Evolutionary conservation across 2,797 vertebrate species (phyloP), one percentile per base, ranked within the genome.

Genomic region (Cottoperca gobio): DNA sequence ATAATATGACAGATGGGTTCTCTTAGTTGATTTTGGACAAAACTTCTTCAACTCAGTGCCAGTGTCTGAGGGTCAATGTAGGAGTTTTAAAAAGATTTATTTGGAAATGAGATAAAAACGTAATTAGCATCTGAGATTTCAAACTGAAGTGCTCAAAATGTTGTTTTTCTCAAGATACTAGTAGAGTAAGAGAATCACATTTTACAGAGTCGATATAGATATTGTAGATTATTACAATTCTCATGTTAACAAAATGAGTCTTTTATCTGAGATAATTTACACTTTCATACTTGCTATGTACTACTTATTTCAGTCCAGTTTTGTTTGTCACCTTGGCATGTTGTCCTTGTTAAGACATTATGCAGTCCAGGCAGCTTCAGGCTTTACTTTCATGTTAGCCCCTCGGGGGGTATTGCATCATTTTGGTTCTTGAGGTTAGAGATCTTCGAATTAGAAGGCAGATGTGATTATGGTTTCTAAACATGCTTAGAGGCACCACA

Each of bases 1-100:
- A 26, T 63, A 46, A 57, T 76, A 54, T 85, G 73, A 86, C 50
- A 74, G 42, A 87, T 86, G 58, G 66, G 42, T 53, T 76, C 48
- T 76, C 48, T 76, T 26, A 71, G 65, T 84, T 83, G 58, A 37
- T 82, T 86, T 90, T 89, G 78, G 85, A 85, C 49, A 46, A 75
- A 57, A 79, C 62, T 35, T 57, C 17, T 81, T 80, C 16, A 54
- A 35, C 54, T 72, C 55, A 33, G 24, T 17, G 26, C 69, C 77
- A 85, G 67, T 59, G 62, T 68, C 39, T 78, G 46, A 78, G 62
- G 62, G 65, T 69, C 28, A 75, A 42, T 59, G 55, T 61, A 40
- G 37, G 58, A 77, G 60, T 75, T 67, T 67, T 72, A 42, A 43
- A 55, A 60, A 8, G 50, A 76, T 84, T 85, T 85, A 19, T 84